phyloP scores from a whole-genome alignment of 2,113 vertebrate species.

The Clarias batrachus region DNA sequence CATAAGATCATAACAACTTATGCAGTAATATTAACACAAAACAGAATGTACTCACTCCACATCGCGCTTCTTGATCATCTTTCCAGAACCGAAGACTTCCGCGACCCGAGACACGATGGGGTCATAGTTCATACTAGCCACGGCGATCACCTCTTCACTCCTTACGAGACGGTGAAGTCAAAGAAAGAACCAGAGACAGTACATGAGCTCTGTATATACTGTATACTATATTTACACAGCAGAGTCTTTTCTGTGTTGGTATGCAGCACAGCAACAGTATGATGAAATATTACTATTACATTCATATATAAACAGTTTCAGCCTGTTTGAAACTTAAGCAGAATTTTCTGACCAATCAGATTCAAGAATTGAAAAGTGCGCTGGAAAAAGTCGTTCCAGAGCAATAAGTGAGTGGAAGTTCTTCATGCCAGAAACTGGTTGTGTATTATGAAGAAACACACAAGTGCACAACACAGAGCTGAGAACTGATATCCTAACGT shows the following conservation, averaged over 20 bases:
- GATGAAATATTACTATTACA: not conserved
- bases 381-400: not conserved
- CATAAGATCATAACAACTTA: too few relatives aligned
- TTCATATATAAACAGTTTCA: not conserved
- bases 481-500: too few relatives aligned
- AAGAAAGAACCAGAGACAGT: not conserved
- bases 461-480: too few relatives aligned
- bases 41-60: conserved; percentile 87
- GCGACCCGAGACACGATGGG: conserved; percentile 95
- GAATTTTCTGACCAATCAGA: not conserved
- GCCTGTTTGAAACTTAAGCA: not conserved
- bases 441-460: not conserved
- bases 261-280: not conserved
- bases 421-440: not conserved
- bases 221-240: not conserved
- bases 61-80: conserved; percentile 90
- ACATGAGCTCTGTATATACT: not conserved
- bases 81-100: conserved; percentile 89
- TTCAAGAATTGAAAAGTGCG: not conserved
- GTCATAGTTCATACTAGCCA: conserved; percentile 98
- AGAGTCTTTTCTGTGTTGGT: not conserved
- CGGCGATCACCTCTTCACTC: conserved; percentile 92
- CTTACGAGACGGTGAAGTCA: conserved; percentile 64
- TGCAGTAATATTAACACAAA: too few relatives aligned
- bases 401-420: not conserved